Evolutionary conservation across 2,797 vertebrate species (phyloP).

Genomic region (Poliocrania exsul): DNA sequence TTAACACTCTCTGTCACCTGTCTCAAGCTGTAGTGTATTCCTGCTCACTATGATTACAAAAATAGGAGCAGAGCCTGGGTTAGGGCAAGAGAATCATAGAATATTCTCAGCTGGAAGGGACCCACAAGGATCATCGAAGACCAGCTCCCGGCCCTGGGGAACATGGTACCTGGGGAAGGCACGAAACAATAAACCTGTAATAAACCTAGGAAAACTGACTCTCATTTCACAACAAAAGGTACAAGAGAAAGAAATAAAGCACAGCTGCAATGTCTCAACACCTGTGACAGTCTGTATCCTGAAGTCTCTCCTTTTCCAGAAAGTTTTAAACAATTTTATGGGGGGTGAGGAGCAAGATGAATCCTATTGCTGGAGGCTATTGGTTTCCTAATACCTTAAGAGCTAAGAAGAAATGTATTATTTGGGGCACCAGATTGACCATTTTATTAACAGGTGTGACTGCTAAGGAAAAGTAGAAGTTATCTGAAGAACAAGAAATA

Average conservation of each 20-base stretch:
- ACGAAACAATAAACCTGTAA: background rate
- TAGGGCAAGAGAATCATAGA: background rate
- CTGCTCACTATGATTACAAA: background rate
- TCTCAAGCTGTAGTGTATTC: background rate
- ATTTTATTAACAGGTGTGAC: background rate
- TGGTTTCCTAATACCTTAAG: background rate
- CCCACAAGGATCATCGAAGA: fast-evolving
- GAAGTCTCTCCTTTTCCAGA: background rate
- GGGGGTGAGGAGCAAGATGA: background rate
- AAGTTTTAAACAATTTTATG: background rate
- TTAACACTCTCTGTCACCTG: background rate
- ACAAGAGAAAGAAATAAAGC: background rate
- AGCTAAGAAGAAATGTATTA: background rate
- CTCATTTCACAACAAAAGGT: background rate
- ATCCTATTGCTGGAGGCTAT: background rate
- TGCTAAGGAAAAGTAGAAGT: background rate
- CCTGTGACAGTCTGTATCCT: background rate
- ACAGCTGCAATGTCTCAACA: background rate
- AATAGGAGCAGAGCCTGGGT: background rate
- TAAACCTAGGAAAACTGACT: background rate
- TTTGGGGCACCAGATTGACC: background rate
- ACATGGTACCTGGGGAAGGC: background rate
- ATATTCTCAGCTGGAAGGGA: background rate
- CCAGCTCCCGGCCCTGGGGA: background rate
- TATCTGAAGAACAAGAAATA: background rate